These are phyloP conservation scores for Polyommatus iphigenia DNA, from an alignment of 2,888 invertebrate species.

Conservation along the genomic window DNA sequence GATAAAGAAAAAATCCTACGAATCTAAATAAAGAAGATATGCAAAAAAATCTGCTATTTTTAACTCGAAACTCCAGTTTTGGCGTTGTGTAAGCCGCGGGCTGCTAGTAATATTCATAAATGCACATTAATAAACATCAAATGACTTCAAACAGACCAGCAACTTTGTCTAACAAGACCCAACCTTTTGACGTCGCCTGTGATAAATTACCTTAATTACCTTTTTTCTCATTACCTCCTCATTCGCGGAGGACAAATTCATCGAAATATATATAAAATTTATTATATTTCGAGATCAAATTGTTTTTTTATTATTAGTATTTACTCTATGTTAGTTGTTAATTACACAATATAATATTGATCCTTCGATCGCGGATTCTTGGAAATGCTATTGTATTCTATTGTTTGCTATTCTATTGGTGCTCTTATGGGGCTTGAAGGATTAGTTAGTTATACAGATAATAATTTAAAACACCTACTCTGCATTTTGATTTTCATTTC, in stretches of 20 bases:
- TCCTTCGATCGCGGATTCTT: too few relatives aligned
- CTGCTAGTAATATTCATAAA: background rate
- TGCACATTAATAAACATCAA: conserved; percentile 29
- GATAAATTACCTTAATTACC: conserved; percentile 31
- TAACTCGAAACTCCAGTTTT: background rate
- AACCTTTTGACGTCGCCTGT: conserved; percentile 29
- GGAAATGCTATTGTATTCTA: too few relatives aligned
- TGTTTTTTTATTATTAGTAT: background rate
- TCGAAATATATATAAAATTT: conserved; percentile 2
- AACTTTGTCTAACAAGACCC: conserved; percentile 30
- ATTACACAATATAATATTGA: too few relatives aligned
- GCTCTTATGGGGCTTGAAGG: too few relatives aligned
- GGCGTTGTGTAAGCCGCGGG: background rate
- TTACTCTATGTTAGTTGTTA: background rate
- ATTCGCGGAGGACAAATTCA: conserved; percentile 16
- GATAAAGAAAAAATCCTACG: background rate
- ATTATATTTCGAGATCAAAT: background rate
- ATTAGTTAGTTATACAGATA: too few relatives aligned
- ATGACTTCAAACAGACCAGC: conserved; percentile 25
- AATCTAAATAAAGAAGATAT: background rate
- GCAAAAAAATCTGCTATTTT: background rate
- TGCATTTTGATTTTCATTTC: too few relatives aligned
- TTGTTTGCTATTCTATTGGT: too few relatives aligned
- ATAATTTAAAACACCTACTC: too few relatives aligned
- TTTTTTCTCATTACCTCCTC: conserved; percentile 29